Percentiles rank a stretch among this genome's conserved stretches.
phyloP scores from a whole-genome alignment of 1,140 invertebrate species.

The Arctopsyche grandis region DNA sequence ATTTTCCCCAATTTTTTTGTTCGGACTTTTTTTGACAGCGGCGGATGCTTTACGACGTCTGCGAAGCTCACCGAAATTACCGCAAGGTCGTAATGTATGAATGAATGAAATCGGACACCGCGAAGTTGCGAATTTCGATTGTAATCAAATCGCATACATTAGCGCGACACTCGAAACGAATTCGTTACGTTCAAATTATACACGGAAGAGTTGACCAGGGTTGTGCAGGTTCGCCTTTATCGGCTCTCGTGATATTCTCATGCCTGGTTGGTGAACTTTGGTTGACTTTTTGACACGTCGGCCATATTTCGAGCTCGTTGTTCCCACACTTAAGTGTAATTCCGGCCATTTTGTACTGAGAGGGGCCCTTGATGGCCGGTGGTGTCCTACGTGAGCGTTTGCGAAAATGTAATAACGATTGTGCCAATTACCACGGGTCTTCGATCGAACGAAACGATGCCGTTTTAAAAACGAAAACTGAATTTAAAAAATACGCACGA shows the following conservation, averaged over 20 bases:
- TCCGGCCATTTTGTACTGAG: background rate
- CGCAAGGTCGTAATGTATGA: conserved; percentile 38
- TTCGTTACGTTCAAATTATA: background rate
- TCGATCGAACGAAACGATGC: too few relatives aligned
- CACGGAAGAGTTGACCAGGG: background rate
- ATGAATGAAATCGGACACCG: conserved; percentile 43
- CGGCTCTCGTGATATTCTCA: background rate
- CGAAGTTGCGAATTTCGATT: conserved; percentile 31
- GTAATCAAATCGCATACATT: conserved; percentile 29
- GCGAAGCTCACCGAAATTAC: conserved; percentile 30
- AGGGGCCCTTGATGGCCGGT: background rate
- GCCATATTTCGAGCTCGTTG: conserved; percentile 6
- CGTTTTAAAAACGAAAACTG: too few relatives aligned
- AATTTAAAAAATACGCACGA: background rate
- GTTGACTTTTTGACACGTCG: conserved; percentile 23
- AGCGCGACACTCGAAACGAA: background rate
- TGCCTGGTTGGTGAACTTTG: background rate
- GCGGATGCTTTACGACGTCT: background rate
- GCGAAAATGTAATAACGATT: too few relatives aligned
- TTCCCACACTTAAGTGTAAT: conserved; percentile 24
- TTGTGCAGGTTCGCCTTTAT: background rate
- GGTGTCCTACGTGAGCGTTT: background rate
- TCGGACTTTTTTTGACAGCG: background rate
- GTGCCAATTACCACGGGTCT: too few relatives aligned
- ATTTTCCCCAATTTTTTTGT: background rate